Evolutionary conservation across 2,113 vertebrate species (phyloP).

Genomic region (Pyxicephalus adspersus): DNA sequence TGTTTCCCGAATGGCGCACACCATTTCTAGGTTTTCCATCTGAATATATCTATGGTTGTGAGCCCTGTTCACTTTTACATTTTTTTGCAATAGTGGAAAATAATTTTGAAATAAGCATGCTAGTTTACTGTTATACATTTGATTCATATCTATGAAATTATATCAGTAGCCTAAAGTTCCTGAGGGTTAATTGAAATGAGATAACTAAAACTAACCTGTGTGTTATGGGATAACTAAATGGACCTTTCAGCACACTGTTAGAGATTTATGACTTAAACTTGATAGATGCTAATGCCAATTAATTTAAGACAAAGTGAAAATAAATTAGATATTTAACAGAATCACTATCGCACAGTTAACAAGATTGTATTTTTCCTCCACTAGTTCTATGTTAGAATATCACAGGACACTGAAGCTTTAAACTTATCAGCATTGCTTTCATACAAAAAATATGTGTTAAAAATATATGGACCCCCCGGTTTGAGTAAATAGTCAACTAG

Average conservation of each 20-base stretch:
- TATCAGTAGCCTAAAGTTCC: not conserved
- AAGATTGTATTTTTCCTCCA: too few relatives aligned
- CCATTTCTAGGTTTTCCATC: too few relatives aligned
- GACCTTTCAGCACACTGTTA: slow-evolving; percentile 1
- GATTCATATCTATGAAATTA: slow-evolving; percentile 30
- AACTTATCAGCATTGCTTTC: too few relatives aligned
- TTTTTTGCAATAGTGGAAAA: not conserved
- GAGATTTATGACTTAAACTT: slow-evolving; percentile 17
- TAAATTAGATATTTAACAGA: slow-evolving; percentile 6
- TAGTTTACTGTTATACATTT: not conserved
- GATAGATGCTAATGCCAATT: slow-evolving; percentile 17
- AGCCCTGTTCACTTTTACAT: not conserved
- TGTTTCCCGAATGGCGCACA: too few relatives aligned
- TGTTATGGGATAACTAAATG: not conserved
- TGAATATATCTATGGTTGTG: not conserved
- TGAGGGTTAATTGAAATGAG: slow-evolving; percentile 30
- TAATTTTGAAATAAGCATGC: not conserved
- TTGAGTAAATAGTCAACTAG: too few relatives aligned
- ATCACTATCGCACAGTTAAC: not conserved
- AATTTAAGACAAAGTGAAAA: slow-evolving; percentile 3
- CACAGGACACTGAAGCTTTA: too few relatives aligned
- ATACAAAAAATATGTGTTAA: too few relatives aligned
- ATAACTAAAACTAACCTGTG: slow-evolving; percentile 1
- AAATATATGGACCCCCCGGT: too few relatives aligned
- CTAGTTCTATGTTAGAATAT: too few relatives aligned